phyloP scores from a whole-genome alignment of 2,113 vertebrate species.

The Oncorhynchus gorbuscha region DNA sequence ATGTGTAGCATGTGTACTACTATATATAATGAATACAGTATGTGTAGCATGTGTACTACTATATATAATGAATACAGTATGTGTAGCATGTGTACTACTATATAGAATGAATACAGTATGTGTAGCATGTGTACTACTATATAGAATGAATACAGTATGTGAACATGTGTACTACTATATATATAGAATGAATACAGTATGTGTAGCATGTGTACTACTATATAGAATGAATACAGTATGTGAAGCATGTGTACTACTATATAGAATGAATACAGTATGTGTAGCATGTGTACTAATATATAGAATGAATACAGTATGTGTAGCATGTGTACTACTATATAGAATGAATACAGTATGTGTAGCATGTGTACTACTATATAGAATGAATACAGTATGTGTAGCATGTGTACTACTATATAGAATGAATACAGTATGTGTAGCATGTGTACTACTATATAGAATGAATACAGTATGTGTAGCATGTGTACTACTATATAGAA shows the following conservation, averaged over 20 bases:
- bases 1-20: neutral
- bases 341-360: neutral
- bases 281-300: neutral
- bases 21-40: neutral
- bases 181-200: neutral
- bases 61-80: neutral
- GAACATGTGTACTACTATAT: neutral
- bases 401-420: neutral
- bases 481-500: neutral
- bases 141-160: neutral
- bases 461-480: neutral
- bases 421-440: neutral
- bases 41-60: neutral
- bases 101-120: neutral
- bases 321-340: neutral
- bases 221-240: neutral
- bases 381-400: neutral
- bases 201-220: neutral
- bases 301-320: neutral
- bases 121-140: neutral
- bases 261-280: neutral
- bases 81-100: neutral
- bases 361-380: neutral
- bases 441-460: neutral
- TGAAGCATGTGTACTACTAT: neutral